phyloP scores from a whole-genome alignment of 2,888 invertebrate species.

The Dysmachus trigonus region DNA sequence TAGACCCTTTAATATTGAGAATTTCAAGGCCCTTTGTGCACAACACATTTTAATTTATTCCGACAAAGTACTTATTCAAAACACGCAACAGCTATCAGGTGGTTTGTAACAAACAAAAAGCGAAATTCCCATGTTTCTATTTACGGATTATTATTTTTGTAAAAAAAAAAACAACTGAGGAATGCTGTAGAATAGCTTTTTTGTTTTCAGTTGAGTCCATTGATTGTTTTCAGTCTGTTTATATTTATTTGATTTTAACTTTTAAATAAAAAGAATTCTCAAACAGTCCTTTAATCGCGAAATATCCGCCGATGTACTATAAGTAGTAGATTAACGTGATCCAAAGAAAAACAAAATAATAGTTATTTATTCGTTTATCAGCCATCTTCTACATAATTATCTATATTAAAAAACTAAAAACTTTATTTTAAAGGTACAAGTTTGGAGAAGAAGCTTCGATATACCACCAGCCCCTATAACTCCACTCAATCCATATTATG shows the following conservation, averaged over 20 bases:
- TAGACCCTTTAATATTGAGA: not conserved
- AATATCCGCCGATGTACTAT: too few relatives aligned
- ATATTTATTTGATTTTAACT: not conserved
- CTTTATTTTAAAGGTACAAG: conserved; percentile 71
- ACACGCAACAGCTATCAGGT: not conserved
- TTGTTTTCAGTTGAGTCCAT: not conserved
- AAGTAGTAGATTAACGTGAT: too few relatives aligned
- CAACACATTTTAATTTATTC: not conserved
- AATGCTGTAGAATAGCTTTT: not conserved
- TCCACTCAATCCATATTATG: conserved; percentile 77
- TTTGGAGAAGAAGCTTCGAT: conserved; percentile 87
- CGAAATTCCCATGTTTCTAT: not conserved
- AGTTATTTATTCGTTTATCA: too few relatives aligned
- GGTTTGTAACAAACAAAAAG: not conserved
- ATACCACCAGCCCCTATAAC: conserved; percentile 85
- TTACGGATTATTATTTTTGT: not conserved
- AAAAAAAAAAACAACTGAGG: too few relatives aligned
- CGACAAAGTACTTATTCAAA: not conserved
- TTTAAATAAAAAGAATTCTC: not conserved
- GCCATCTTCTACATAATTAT: not conserved
- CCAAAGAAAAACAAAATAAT: too few relatives aligned
- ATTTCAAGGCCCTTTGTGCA: not conserved
- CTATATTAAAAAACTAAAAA: not conserved
- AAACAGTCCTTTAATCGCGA: too few relatives aligned
- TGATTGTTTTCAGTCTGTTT: too few relatives aligned